These are phyloP conservation scores for Synanthedon tipuliformis DNA, from an alignment of 2,888 invertebrate species.

Conservation along the genomic window DNA sequence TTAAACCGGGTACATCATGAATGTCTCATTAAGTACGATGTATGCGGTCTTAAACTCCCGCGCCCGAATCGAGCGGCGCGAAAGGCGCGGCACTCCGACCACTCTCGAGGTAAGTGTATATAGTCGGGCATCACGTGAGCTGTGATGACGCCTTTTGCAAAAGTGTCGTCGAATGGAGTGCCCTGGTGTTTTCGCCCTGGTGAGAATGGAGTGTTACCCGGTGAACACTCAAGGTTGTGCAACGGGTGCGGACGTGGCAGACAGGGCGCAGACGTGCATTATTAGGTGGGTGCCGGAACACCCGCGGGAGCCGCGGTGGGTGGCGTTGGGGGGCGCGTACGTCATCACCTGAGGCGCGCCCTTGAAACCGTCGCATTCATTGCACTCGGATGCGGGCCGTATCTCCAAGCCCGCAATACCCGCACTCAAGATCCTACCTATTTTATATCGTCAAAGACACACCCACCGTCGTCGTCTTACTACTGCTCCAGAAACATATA, in stretches of 20 bases:
- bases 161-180: background rate
- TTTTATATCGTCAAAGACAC: background rate
- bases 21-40: background rate
- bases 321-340: conserved; percentile 57
- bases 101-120: too few relatives aligned
- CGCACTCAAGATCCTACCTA: conserved; percentile 33
- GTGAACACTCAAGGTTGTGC: conserved; percentile 59
- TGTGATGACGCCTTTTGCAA: background rate
- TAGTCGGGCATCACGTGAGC: too few relatives aligned
- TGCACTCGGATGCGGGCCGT: conserved; percentile 67
- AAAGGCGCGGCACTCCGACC: too few relatives aligned
- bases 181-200: conserved; percentile 10
- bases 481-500: background rate
- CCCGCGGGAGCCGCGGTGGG: conserved; percentile 47
- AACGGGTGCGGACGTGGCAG: conserved; percentile 64
- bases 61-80: too few relatives aligned
- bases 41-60: too few relatives aligned
- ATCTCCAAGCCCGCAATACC: conserved; percentile 49
- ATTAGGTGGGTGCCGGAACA: conserved; percentile 70
- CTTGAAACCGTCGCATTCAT: conserved; percentile 70
- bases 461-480: background rate
- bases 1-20: too few relatives aligned
- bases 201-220: conserved; percentile 29
- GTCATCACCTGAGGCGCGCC: conserved; percentile 70
- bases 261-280: conserved; percentile 70